Conservation (phyloP, 2,797 vertebrate genomes). For the Perdix hodgsoniae region DNA sequence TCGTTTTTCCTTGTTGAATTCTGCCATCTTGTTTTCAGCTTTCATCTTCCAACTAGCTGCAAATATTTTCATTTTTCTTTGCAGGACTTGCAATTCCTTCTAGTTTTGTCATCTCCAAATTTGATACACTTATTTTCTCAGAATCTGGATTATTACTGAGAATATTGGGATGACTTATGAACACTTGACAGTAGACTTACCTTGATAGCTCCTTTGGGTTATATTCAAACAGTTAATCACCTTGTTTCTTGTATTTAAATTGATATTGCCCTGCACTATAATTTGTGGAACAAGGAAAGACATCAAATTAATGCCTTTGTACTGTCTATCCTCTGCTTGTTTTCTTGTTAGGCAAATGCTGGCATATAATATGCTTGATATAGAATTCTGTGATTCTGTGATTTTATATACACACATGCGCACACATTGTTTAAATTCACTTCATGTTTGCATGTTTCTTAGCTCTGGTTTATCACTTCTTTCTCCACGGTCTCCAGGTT, state of each 20-base stretch:
- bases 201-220: not conserved
- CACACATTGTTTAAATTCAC: not conserved
- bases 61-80: not conserved
- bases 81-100: not conserved
- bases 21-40: not conserved
- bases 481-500: not conserved
- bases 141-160: not conserved
- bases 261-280: not conserved
- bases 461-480: not conserved
- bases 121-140: not conserved
- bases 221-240: not conserved
- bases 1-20: constrained; percentile 6
- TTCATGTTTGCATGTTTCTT: not conserved
- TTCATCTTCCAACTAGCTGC: not conserved
- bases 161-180: not conserved
- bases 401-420: not conserved
- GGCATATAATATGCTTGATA: not conserved
- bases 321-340: not conserved
- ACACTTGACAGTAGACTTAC: not conserved
- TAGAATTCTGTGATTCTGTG: no score
- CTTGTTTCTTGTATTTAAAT: not conserved
- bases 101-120: not conserved
- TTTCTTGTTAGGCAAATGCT: not conserved
- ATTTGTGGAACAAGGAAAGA: not conserved
- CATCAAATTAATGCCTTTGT: not conserved